A percentile compares a stretch with the other conserved stretches of the same genome.
phyloP scores from a whole-genome alignment of 2,888 invertebrate species.

The Endotricha flammealis region DNA sequence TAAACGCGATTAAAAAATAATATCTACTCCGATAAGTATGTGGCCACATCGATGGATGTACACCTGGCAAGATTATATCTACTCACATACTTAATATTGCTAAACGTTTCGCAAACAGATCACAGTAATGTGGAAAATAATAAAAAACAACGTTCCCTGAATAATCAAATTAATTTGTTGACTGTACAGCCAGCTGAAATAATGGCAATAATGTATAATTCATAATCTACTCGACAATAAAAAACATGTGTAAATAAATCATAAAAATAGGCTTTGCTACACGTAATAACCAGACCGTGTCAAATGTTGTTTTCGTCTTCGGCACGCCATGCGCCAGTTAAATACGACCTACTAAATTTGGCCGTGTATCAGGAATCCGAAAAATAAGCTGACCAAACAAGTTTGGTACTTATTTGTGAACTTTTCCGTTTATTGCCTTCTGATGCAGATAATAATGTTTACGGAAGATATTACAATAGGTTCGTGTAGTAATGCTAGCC shows the following conservation, averaged over 20 bases:
- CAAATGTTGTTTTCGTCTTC: conserved; percentile 43
- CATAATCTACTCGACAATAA: too few relatives aligned
- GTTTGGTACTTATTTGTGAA: conserved; percentile 33
- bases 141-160: too few relatives aligned
- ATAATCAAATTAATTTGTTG: too few relatives aligned
- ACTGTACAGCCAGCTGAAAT: too few relatives aligned
- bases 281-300: conserved; percentile 40
- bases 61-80: too few relatives aligned
- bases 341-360: conserved; percentile 23
- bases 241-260: background rate
- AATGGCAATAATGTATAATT: too few relatives aligned
- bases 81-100: too few relatives aligned
- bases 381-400: conserved; percentile 36
- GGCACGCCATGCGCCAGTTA: conserved; percentile 22
- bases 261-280: conserved; percentile 14
- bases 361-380: conserved; percentile 27
- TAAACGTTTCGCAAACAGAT: too few relatives aligned
- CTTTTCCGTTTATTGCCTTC: conserved; percentile 49
- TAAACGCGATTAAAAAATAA: too few relatives aligned
- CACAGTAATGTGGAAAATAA: too few relatives aligned
- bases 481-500: conserved; percentile 24
- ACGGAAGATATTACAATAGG: conserved; percentile 28
- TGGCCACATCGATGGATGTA: too few relatives aligned
- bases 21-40: too few relatives aligned
- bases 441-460: conserved; percentile 41